Evolutionary conservation across 1,140 invertebrate genomes (phyloP).

Genomic region (Drosophila jambulina): DNA sequence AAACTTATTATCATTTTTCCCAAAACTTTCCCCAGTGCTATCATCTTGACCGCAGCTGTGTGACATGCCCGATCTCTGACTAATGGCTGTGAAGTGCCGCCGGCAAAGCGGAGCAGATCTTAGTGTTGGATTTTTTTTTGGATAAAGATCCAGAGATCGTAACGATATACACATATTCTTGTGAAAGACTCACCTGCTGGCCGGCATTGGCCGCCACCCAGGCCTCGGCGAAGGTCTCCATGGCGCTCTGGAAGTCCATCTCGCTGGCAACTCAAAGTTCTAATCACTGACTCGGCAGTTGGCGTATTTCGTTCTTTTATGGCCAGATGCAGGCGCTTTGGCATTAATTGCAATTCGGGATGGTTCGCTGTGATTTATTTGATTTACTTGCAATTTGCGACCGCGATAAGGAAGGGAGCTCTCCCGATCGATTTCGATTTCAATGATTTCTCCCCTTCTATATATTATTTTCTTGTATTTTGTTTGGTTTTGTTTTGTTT

Average conservation of each 20-base stretch:
- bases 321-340: constrained; percentile 53
- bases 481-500: constrained; percentile 12
- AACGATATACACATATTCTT: background rate
- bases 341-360: constrained; percentile 74
- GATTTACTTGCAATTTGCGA: constrained; percentile 51
- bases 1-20: no score
- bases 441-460: background rate
- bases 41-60: background rate
- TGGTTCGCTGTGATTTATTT: constrained; percentile 50
- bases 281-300: constrained; percentile 26
- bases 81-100: constrained; percentile 33
- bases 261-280: constrained; percentile 34
- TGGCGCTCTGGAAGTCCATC: constrained; percentile 98
- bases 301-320: constrained; percentile 40
- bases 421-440: constrained; percentile 48
- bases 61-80: constrained; percentile 10
- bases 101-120: constrained; percentile 14
- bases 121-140: background rate
- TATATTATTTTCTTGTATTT: constrained; percentile 14
- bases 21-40: background rate
- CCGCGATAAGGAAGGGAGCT: constrained; percentile 64
- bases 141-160: background rate
- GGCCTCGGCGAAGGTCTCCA: constrained; percentile 98
- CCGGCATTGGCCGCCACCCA: constrained; percentile 96
- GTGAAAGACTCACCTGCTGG: constrained; percentile 87